phyloP scores from a whole-genome alignment of 2,888 invertebrate species.

The Cecidostiba fungosa region DNA sequence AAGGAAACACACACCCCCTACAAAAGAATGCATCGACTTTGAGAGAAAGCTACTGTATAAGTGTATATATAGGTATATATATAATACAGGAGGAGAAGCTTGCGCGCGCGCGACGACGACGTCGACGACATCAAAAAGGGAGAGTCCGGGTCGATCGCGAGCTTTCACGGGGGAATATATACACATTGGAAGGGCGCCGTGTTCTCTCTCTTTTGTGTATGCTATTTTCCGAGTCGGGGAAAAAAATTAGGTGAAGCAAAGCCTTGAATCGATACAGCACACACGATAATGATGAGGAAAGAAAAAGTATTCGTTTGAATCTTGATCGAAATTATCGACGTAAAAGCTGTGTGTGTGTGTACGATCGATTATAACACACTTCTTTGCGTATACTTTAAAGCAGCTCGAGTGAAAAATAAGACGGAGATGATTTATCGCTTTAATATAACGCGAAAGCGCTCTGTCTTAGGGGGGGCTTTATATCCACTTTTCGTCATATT shows the following conservation, averaged over 20 bases:
- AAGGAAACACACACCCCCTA: not conserved
- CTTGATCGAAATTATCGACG: not conserved
- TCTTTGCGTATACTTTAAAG: not conserved
- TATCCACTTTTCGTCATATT: not conserved
- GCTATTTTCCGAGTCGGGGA: not conserved
- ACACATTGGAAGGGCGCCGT: conserved; percentile 9
- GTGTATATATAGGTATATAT: not conserved
- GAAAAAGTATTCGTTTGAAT: conserved; percentile 3
- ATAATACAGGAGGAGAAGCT: not conserved
- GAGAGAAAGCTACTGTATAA: not conserved
- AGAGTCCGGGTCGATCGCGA: conserved; percentile 48
- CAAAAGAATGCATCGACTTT: conserved; percentile 19
- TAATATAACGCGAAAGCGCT: not conserved
- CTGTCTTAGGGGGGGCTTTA: not conserved
- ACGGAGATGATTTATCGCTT: not conserved
- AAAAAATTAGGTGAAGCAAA: conserved; percentile 39
- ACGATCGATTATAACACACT: not conserved
- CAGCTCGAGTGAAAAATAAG: not conserved
- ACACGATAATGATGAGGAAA: too few relatives aligned
- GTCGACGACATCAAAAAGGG: conserved; percentile 41
- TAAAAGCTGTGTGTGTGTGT: not conserved
- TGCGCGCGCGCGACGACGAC: conserved; percentile 18
- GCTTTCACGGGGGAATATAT: not conserved
- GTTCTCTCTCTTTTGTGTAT: conserved; percentile 1
- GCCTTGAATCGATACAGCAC: conserved; percentile 7